Base-by-base conservation (phyloP, 1,140 invertebrate species). In the Sweltsa coloradensis region DNA sequence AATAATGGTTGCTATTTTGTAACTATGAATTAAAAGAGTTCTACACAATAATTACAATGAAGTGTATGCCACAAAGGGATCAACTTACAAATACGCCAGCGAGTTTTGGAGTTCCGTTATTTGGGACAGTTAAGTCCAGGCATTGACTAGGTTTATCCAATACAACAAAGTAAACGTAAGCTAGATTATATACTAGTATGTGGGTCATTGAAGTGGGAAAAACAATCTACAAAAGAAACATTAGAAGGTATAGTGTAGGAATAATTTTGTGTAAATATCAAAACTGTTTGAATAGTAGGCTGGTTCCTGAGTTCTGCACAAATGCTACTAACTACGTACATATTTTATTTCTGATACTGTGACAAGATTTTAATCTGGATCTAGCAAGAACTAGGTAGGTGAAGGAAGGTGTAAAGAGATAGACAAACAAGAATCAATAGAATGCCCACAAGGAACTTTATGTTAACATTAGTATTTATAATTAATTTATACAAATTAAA, bases 381-480 rank as follows among this genome's bases (percentile, higher is more conserved):
- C 27, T 11, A 6, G n/a, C 13, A 29, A 25, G 22, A 45, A n/a
- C 27, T 14, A 4, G 23, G 5, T 25, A 45, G n/a, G 14, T 34
- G 23, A 45, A 22, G 22, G n/a, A 45, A 18, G 23, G 25, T 13
- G 21, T 9, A 31, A 31, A 16, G n/a, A n/a, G 7, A 14, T 18
- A 34, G 16, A 34, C 6, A 31, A 14, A 31, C 29, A 18, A 34
- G 18, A 34, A 19, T 37, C 36, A 37, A 37, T 19, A 19, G 23
- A 45, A 45, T 45, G 43, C 43, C 43, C 43, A 45, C 43, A 45
- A 45, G 43, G 43, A 45, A 45, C 43, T 45, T 45, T 31, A 40
- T 40, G 24, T 40, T 22, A 39, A 22, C 16, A 40, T n/a, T n/a
- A n/a, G n/a, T 40, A 40, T 2, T 40, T 40, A 40, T 40, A 6